Percentiles rank a stretch among this genome's conserved stretches.
phyloP scores from a whole-genome alignment of 1,140 invertebrate species.

The Cyclina sinensis region DNA sequence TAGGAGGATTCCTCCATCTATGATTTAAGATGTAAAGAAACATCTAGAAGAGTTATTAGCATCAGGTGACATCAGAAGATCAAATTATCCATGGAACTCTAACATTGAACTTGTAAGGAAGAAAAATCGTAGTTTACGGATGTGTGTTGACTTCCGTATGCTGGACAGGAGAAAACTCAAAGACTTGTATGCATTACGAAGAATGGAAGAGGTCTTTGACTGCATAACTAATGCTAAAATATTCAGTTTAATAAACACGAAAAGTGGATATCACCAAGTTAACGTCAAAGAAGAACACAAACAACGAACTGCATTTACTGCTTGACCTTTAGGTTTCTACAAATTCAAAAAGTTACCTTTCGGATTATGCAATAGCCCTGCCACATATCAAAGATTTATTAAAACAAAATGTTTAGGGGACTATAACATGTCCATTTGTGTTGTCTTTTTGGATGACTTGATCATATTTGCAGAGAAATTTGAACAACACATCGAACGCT shows the following conservation, averaged over 20 bases:
- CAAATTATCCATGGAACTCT: constrained; percentile 9
- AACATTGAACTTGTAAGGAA: constrained; percentile 9
- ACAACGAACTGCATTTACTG: constrained; percentile 20
- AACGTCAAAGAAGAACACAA: constrained; percentile 28
- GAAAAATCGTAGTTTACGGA: constrained; percentile 8
- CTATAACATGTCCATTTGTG: background rate
- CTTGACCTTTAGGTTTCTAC: constrained; percentile 26
- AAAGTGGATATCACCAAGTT: constrained; percentile 35
- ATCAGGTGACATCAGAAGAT: background rate
- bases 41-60: background rate
- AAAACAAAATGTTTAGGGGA: constrained; percentile 11
- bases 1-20: background rate
- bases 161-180: background rate
- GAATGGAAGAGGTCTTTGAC: constrained; percentile 23
- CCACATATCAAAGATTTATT: constrained; percentile 16
- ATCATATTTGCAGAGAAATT: background rate
- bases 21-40: background rate
- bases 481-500: constrained; percentile 13
- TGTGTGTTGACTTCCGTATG: constrained; percentile 9
- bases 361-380: background rate
- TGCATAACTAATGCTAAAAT: background rate
- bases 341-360: constrained; percentile 6
- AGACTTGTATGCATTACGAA: constrained; percentile 3
- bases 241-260: constrained; percentile 12
- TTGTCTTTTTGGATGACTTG: constrained; percentile 10